Conservation (phyloP, 2,797 vertebrate genomes). For the Micromesistius poutassou region DNA sequence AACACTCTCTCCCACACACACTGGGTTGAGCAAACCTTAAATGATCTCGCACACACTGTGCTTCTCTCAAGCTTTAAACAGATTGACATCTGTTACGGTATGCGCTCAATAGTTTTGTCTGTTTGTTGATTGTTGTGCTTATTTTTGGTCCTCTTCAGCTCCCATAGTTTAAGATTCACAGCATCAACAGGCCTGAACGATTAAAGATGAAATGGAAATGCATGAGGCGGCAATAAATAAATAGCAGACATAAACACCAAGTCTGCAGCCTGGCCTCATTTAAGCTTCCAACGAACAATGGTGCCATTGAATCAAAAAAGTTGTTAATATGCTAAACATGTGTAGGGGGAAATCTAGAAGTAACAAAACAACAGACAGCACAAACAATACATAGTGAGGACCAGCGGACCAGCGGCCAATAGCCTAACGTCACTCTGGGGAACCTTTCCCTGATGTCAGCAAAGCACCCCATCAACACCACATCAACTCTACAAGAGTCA, state of each 20-base stretch:
- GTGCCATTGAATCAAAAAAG: not conserved
- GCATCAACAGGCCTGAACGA: not conserved
- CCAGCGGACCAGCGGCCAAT: not conserved
- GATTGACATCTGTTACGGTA: not conserved
- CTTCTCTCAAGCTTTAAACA: not conserved
- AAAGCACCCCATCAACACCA: not conserved
- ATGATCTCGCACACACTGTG: constrained; percentile 7
- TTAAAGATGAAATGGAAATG: not conserved
- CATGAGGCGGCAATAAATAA: not conserved
- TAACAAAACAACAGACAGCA: not conserved
- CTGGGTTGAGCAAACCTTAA: constrained; percentile 6
- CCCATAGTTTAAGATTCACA: not conserved
- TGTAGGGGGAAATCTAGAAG: not conserved
- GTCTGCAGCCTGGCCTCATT: not conserved
- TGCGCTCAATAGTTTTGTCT: not conserved
- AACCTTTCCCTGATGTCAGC: not conserved
- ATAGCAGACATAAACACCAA: not conserved
- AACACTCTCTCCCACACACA: constrained; percentile 26
- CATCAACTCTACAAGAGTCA: not conserved
- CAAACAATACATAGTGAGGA: not conserved
- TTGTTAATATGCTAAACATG: not conserved
- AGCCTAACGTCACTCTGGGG: not conserved
- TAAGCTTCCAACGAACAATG: not conserved
- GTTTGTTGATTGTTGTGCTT: not conserved
- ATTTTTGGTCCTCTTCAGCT: not conserved